Conservation (phyloP, 35 echinoderm and acorn worm genomes). For the Hemicentrotus pulcherrimus region DNA sequence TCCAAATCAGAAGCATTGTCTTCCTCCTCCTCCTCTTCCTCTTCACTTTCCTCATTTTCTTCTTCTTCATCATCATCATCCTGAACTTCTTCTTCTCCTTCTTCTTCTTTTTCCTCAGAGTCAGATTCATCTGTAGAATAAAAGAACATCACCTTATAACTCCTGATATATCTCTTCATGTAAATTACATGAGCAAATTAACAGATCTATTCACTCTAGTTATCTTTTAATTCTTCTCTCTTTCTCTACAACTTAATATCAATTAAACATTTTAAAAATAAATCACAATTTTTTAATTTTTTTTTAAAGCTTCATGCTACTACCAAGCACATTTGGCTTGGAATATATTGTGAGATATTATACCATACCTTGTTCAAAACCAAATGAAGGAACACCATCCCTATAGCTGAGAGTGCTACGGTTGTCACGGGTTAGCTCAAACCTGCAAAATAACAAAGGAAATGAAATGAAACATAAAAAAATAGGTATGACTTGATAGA, state of each 20-base stretch:
- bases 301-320: too few species aligned
- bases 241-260: too few species aligned
- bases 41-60: slow-evolving; percentile 50
- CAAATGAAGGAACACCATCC: slow-evolving; percentile 37
- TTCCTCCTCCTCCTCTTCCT: slow-evolving; percentile 43
- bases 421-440: slow-evolving; percentile 25
- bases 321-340: too few species aligned
- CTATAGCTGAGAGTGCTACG: slow-evolving; percentile 21
- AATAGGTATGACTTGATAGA: too few species aligned
- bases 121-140: not conserved
- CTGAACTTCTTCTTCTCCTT: slow-evolving; percentile 47
- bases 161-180: too few species aligned
- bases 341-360: not conserved
- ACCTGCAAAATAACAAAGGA: not conserved
- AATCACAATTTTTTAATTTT: too few species aligned
- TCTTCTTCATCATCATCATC: slow-evolving; percentile 53
- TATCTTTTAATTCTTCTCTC: too few species aligned
- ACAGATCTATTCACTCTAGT: too few species aligned
- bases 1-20: slow-evolving; percentile 66
- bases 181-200: too few species aligned
- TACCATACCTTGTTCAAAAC: not conserved
- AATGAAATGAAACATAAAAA: too few species aligned
- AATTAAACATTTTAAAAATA: too few species aligned
- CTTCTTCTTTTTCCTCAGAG: not conserved
- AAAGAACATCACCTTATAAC: not conserved